These are phyloP conservation scores for Formica exsecta DNA, from an alignment of 1,140 invertebrate species.

Conservation along the genomic window DNA sequence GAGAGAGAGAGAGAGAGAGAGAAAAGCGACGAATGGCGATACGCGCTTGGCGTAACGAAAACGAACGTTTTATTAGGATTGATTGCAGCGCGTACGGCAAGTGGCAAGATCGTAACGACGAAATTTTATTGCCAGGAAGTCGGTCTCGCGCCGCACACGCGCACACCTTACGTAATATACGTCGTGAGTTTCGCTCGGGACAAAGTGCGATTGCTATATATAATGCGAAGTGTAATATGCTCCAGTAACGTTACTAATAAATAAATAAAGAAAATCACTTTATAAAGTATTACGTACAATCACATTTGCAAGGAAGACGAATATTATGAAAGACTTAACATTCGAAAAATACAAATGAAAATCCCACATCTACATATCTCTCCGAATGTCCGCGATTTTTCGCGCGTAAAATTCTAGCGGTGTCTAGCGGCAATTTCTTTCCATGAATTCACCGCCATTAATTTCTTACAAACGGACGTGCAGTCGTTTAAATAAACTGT, in stretches of 20 bases:
- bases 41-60: constrained; percentile 51
- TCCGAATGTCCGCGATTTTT: constrained; percentile 7
- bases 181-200: constrained; percentile 40
- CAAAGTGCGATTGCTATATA: constrained; percentile 25
- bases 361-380: not conserved
- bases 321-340: not conserved
- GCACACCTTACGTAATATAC: constrained; percentile 45
- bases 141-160: constrained; percentile 48
- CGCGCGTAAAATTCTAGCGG: constrained; percentile 29
- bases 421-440: constrained; percentile 37
- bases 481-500: constrained; percentile 56
- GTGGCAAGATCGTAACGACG: constrained; percentile 49
- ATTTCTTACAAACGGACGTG: constrained; percentile 55
- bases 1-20: not conserved
- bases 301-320: not conserved
- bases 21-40: not conserved
- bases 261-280: not conserved
- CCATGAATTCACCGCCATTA: constrained; percentile 37
- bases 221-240: not conserved
- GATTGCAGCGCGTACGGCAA: constrained; percentile 52
- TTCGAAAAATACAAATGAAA: constrained; percentile 10
- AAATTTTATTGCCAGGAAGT: constrained; percentile 62
- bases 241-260: constrained; percentile 14
- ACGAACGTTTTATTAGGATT: constrained; percentile 56
- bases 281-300: too few relatives aligned